These are phyloP conservation scores for Chloroclysta siterata DNA, from an alignment of 2,888 invertebrate genomes.

Conservation along the genomic window DNA sequence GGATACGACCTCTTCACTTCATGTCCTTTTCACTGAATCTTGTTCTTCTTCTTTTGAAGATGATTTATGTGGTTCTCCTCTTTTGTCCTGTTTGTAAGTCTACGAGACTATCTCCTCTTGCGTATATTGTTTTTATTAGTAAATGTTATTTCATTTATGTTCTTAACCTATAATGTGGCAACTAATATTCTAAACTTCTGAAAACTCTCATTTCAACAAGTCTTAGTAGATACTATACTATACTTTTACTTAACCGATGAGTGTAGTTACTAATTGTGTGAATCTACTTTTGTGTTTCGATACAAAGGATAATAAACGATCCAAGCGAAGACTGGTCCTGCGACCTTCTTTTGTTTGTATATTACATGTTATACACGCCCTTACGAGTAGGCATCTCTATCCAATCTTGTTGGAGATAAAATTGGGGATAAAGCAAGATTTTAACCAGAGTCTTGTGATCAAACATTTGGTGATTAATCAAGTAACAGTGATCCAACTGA, in stretches of 20 bases:
- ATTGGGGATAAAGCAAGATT: constrained; percentile 46
- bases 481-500: constrained; percentile 59
- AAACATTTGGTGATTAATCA: constrained; percentile 69
- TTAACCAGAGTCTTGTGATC: constrained; percentile 61
- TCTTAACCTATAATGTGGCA: too few species aligned
- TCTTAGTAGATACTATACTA: too few species aligned
- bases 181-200: too few species aligned
- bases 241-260: too few species aligned
- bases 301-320: not conserved
- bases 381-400: constrained; percentile 15
- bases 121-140: too few species aligned
- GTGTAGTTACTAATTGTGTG: not conserved
- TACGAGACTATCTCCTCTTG: too few species aligned
- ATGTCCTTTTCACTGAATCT: too few species aligned
- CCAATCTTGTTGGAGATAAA: constrained; percentile 56
- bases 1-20: not conserved
- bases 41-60: too few species aligned
- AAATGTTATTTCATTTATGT: too few species aligned
- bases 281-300: not conserved
- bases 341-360: not conserved
- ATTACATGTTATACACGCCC: not conserved
- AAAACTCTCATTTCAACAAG: too few species aligned
- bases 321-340: not conserved
- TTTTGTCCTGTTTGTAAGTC: too few species aligned
- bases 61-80: too few species aligned